phyloP scores from a whole-genome alignment of 2,113 vertebrate species.

The Petromus typicus region DNA sequence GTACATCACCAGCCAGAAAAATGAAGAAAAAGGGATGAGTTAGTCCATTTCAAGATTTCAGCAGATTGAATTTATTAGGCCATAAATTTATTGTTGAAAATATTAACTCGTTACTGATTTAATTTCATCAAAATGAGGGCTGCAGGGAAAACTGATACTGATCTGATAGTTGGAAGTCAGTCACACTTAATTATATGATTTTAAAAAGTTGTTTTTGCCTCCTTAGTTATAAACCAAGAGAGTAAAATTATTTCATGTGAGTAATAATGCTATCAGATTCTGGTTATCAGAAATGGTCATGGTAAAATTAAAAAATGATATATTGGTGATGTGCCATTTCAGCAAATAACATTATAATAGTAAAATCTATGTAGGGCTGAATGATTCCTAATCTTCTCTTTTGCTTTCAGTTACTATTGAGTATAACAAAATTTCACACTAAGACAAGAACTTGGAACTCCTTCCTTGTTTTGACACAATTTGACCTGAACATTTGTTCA shows the following conservation, averaged over 20 bases:
- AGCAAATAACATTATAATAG: constrained; percentile 32
- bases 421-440: constrained; percentile 50
- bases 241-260: constrained; percentile 54
- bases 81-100: constrained; percentile 58
- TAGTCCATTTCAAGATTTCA: constrained; percentile 41
- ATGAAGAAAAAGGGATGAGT: not conserved
- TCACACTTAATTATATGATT: constrained; percentile 56
- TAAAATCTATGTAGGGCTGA: not conserved
- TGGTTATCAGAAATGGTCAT: constrained; percentile 53
- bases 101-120: constrained; percentile 31
- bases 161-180: constrained; percentile 21
- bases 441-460: constrained; percentile 33
- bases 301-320: constrained; percentile 23
- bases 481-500: constrained; percentile 30
- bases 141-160: constrained; percentile 28
- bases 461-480: constrained; percentile 20
- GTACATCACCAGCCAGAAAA: constrained; percentile 27
- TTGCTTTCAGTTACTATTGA: constrained; percentile 25
- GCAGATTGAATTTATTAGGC: constrained; percentile 34
- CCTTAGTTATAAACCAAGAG: not conserved
- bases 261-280: not conserved
- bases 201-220: not conserved
- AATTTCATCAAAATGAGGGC: constrained; percentile 52
- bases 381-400: constrained; percentile 48
- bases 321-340: constrained; percentile 31